phyloP scores from a whole-genome alignment of 2,797 vertebrate genomes.

The Falco biarmicus region DNA sequence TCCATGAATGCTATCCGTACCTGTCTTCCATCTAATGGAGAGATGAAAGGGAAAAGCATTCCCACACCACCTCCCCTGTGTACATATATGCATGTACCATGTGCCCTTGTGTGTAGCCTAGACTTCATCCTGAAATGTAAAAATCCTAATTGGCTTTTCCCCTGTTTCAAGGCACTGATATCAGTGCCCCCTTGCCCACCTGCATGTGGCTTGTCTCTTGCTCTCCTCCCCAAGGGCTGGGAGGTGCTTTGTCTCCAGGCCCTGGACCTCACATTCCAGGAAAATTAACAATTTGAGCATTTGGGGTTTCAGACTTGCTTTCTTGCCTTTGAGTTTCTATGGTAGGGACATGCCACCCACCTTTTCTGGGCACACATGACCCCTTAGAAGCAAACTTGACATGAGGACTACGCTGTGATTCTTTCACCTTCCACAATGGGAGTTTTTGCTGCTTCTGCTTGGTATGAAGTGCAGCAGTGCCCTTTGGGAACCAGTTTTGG shows the following conservation, averaged over 20 bases:
- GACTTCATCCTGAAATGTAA: not conserved
- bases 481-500: not conserved
- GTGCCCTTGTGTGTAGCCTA: not conserved
- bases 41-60: not conserved
- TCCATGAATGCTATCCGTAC: not conserved
- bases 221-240: not conserved
- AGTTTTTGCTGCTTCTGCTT: not conserved
- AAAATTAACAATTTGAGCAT: not conserved
- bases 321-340: not conserved
- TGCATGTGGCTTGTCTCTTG: not conserved
- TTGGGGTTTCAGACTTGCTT: not conserved
- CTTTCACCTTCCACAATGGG: not conserved
- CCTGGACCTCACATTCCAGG: not conserved
- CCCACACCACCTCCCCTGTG: not conserved
- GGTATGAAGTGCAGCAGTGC: not conserved
- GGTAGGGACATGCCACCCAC: not conserved
- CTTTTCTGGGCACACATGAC: not conserved
- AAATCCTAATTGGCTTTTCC: not conserved
- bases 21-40: not conserved
- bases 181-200: not conserved
- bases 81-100: not conserved
- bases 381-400: not conserved
- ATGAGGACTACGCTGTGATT: not conserved
- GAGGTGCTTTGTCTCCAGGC: not conserved
- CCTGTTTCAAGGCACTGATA: not conserved